These are phyloP conservation scores for Thecophora atra DNA, from an alignment of 2,888 invertebrate genomes.

Conservation along the genomic window DNA sequence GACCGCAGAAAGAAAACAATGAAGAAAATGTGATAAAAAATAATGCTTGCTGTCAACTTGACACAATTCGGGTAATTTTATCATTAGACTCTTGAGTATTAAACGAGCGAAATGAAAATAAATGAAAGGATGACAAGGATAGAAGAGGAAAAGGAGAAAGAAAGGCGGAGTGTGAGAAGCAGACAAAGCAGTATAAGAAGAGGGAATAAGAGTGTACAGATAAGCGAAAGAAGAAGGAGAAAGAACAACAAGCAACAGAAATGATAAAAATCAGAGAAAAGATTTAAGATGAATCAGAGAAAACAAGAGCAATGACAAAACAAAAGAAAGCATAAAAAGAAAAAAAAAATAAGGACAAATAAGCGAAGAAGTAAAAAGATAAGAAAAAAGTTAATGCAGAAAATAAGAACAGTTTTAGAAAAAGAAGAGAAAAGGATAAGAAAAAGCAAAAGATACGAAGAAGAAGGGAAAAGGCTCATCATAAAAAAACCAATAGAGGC, in stretches of 20 bases:
- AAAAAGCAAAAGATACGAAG: neutral
- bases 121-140: neutral
- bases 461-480: too few relatives aligned
- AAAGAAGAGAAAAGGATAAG: neutral
- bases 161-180: too few relatives aligned
- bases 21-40: conserved; percentile 42
- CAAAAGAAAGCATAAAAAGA: neutral
- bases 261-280: too few relatives aligned
- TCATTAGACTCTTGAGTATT: conserved; percentile 57
- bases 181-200: too few relatives aligned
- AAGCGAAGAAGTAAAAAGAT: neutral
- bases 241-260: neutral
- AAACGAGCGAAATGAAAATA: neutral
- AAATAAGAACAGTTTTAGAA: too few relatives aligned
- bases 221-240: neutral
- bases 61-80: conserved; percentile 62
- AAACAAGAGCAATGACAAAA: neutral
- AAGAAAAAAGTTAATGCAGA: too few relatives aligned
- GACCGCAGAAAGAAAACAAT: neutral
- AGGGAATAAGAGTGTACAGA: too few relatives aligned
- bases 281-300: neutral
- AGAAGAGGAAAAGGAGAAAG: neutral
- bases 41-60: conserved; percentile 47
- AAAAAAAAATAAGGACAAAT: neutral
- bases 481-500: too few relatives aligned